Evolutionary conservation across 2,113 vertebrate genomes (phyloP).

Genomic region (Girardinichthys multiradiatus): DNA sequence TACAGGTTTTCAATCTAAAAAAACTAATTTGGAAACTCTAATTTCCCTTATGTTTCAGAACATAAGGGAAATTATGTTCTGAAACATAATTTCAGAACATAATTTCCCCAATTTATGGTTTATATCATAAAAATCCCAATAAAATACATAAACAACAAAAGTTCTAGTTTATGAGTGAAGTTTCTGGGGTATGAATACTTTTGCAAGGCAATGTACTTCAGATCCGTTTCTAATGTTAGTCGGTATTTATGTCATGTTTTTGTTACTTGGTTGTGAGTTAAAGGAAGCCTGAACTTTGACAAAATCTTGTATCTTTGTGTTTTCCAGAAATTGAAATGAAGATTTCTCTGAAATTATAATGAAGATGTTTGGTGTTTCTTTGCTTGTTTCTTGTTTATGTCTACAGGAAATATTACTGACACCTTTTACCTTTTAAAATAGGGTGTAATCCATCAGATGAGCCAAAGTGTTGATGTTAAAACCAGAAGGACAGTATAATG

Average conservation of each 20-base stretch:
- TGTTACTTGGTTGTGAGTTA: background rate
- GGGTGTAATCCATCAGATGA: background rate
- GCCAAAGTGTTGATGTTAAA: too few relatives aligned
- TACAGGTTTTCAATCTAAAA: too few relatives aligned
- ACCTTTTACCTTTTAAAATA: background rate
- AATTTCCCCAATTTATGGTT: too few relatives aligned
- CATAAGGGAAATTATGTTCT: too few relatives aligned
- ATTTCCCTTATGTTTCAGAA: too few relatives aligned
- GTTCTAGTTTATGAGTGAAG: background rate
- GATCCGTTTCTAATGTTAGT: background rate
- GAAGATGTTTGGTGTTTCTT: conserved; percentile 11
- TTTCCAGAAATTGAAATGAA: background rate
- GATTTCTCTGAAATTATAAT: background rate
- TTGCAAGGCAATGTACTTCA: background rate
- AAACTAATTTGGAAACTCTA: too few relatives aligned
- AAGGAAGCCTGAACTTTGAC: background rate
- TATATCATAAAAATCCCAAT: too few relatives aligned
- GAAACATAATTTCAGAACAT: too few relatives aligned
- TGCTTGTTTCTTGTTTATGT: background rate
- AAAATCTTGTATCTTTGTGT: background rate
- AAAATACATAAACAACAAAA: background rate
- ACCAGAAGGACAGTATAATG: too few relatives aligned
- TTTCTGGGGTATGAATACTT: background rate
- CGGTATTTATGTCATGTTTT: background rate
- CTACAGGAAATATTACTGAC: background rate